Evolutionary conservation across 2,797 vertebrate species (phyloP), one percentile per base, ranked within the genome.

Genomic region (Macroramphosus scolopax): DNA sequence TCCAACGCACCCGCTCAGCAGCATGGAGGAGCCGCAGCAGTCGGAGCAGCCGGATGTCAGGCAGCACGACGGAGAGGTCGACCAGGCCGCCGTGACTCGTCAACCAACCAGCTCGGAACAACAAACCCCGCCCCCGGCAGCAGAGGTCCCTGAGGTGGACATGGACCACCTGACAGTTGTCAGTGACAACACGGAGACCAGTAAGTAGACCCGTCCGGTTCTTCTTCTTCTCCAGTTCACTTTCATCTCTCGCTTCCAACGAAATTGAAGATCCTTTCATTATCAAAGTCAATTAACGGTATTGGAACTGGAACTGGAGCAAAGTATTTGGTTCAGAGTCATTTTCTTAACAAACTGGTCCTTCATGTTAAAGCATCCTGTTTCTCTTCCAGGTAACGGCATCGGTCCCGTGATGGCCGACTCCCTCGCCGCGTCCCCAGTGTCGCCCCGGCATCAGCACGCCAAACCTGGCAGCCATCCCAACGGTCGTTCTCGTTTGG

Each of bases 151-250:
- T 0, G 51, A 63, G 2, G 42, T 8, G 8, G 38, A 42, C 0
- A 34, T 67, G 46, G 74, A 74, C 1, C 81, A 80, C 30, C 78
- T 84, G 59, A 65, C 68, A 0, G 66, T 83, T 17, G 53, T 63
- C 51, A 46, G 22, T 5, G 70, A 80, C 55, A 32, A 17, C 64
- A 36, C 30, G 16, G 83, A 82, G 42, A 71, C 49, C 53, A 77
- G 82, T 86, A 70, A 75, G 42, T 51, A 36, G 18, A 11, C 16
- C 17, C 9, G 2, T 5, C 8, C n/a, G n/a, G n/a, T n/a, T n/a
- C n/a, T n/a, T n/a, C n/a, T n/a, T n/a, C n/a, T n/a, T n/a, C n/a
- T n/a, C n/a, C n/a, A n/a, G n/a, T n/a, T n/a, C n/a, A n/a, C n/a
- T n/a, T n/a, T n/a, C n/a, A n/a, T n/a, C n/a, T n/a, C n/a, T n/a